Evolutionary conservation across 2,888 invertebrate species (phyloP).

Genomic region (Scrobipalpa costella): DNA sequence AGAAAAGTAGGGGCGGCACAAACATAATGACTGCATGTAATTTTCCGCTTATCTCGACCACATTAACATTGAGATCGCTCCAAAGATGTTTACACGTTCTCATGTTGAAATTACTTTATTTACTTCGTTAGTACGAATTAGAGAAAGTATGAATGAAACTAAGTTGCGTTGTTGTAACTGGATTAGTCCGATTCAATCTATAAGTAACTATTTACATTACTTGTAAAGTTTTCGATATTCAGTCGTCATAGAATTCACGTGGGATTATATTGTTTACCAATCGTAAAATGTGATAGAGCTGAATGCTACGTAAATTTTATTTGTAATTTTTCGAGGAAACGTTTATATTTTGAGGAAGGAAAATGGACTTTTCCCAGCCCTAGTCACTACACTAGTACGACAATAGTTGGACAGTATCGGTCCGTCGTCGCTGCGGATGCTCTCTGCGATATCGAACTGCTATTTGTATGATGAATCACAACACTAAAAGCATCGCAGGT

Average conservation of each 20-base stretch:
- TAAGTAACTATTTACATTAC: neutral
- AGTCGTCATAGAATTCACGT: neutral
- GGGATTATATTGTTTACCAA: no score
- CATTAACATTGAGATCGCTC: constrained; percentile 52
- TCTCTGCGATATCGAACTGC: constrained; percentile 18
- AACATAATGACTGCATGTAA: constrained; percentile 50
- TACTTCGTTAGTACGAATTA: constrained; percentile 29
- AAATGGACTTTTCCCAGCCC: neutral
- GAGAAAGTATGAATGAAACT: constrained; percentile 39
- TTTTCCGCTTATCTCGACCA: constrained; percentile 62
- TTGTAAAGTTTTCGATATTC: neutral
- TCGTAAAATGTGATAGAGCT: neutral
- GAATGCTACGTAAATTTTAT: neutral
- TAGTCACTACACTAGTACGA: neutral
- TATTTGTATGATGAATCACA: constrained; percentile 20
- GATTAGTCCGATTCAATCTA: neutral
- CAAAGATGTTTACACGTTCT: constrained; percentile 40
- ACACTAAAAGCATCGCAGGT: constrained; percentile 1
- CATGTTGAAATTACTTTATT: constrained; percentile 24
- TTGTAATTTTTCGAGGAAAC: neutral
- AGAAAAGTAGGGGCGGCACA: constrained; percentile 74
- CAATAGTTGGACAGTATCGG: constrained; percentile 6
- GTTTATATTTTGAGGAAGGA: neutral
- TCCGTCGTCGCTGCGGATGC: constrained; percentile 5
- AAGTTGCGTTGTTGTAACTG: neutral